Conservation (phyloP, 2,888 invertebrate species). For the Tipula confusa region DNA sequence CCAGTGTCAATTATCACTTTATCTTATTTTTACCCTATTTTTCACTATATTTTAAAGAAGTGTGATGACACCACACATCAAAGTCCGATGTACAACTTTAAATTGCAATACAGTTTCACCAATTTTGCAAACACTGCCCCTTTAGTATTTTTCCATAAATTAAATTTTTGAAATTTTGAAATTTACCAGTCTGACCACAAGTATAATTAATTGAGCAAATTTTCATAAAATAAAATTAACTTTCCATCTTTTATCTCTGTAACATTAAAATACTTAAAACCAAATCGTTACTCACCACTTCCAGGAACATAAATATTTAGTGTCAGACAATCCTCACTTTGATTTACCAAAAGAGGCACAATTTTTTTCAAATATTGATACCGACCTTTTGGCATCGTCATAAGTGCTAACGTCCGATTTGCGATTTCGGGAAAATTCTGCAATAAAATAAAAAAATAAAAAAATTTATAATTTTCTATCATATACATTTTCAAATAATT, state of each 20-base stretch:
- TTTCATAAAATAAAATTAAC: too few species aligned
- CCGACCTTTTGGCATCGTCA: constrained; percentile 70
- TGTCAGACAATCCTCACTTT: constrained; percentile 86
- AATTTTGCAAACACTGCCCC: too few species aligned
- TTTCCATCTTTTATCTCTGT: background rate
- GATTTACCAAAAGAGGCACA: constrained; percentile 66
- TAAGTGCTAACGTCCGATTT: constrained; percentile 64
- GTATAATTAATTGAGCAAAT: too few species aligned
- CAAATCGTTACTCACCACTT: constrained; percentile 61
- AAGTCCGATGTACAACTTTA: too few species aligned
- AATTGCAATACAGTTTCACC: too few species aligned
- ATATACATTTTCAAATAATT: background rate
- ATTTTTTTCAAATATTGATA: constrained; percentile 70
- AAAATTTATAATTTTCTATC: constrained; percentile 7
- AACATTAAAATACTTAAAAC: background rate
- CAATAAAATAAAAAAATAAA: background rate
- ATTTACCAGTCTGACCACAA: too few species aligned
- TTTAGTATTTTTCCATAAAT: too few species aligned
- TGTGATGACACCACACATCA: too few species aligned
- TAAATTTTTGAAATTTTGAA: too few species aligned
- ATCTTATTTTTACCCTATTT: too few species aligned
- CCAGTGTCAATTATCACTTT: too few species aligned
- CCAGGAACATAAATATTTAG: constrained; percentile 86
- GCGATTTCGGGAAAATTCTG: constrained; percentile 55
- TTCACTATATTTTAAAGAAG: too few species aligned